Base-by-base conservation (phyloP, 2,888 invertebrate species). In the Rhamnusium bicolor region DNA sequence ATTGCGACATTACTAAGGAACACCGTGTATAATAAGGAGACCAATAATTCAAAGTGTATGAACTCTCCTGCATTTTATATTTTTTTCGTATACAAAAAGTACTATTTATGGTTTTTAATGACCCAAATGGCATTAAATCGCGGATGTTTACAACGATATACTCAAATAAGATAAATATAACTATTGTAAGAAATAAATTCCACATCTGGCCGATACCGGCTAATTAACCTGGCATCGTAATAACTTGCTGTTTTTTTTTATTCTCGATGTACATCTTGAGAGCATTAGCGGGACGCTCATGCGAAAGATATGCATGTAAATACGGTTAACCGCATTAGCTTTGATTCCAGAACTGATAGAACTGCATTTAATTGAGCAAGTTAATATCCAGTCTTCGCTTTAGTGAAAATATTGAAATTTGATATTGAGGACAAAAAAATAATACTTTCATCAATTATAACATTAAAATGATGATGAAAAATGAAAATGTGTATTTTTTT, bases 121-220 rank as follows among this genome's bases (percentile, higher is more conserved):
- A 18, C 51, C 51, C 51, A 51, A 19, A 51, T 51, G 12, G 18
- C 40, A 40, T 40, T 40, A 40, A n/a, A 40, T 12, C 1, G 5
- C 5, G 19, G 46, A 16, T 18, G 61, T 61, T 61, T 61, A 46
- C 46, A 46, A 61, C 46, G 46, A 61, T 21, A 61, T n/a, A n/a
- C 29, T 7, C 46, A 47, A 51, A 16, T 51, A 24, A 54, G 24
- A 54, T 54, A 49, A 16, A 49, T 49, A 51, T 63, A 16, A 16
- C 47, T 21, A 65, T 53, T 53, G 65, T 53, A 24, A 21, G 19
- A 24, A 53, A 51, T 53, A 51, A 53, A 65, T 53, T 65, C 51
- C 53, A 53, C 65, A 65, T 51, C 65, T 65, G 53, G 51, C 32
- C 65, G 65, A 65, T 65, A 65, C 53, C 40, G 53, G 65, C 65